Conservation (phyloP, 2,797 vertebrate species). For the Buceros bicornis region DNA sequence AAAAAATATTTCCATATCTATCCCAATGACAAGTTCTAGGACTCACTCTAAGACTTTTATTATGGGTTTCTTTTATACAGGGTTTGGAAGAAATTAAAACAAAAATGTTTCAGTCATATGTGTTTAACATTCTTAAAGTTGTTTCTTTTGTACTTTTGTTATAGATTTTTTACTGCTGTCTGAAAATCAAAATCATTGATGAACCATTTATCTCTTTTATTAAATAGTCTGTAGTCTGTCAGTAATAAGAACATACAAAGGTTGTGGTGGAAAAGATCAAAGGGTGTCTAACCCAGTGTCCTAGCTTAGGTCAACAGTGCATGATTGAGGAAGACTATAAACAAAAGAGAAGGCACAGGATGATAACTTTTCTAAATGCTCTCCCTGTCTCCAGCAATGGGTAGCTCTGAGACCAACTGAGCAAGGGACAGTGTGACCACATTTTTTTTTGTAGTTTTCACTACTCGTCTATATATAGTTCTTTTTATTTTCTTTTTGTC, state of each 20-base stretch:
- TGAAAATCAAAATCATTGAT: not conserved
- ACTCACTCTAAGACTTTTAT: not conserved
- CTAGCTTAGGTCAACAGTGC: not conserved
- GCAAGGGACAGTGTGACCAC: not conserved
- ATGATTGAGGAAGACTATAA: not conserved
- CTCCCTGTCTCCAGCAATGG: not conserved
- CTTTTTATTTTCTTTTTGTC: not conserved
- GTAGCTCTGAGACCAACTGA: not conserved
- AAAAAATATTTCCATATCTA: not conserved
- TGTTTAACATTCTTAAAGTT: not conserved
- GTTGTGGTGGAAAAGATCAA: not conserved
- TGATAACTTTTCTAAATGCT: not conserved
- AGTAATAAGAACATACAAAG: not conserved
- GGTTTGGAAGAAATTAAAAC: not conserved
- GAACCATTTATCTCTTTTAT: not conserved
- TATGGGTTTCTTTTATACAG: not conserved
- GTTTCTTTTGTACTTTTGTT: not conserved
- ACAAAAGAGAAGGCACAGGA: not conserved
- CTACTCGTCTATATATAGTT: not conserved
- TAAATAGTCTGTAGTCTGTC: not conserved
- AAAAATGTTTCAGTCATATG: not conserved
- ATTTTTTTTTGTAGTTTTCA: not conserved
- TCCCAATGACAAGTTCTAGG: not conserved
- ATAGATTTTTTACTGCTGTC: not conserved
- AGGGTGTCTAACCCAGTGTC: not conserved